A percentile compares a stretch with the other conserved stretches of the same genome.
phyloP scores from a whole-genome alignment of 2,113 vertebrate species.

The Vidua macroura region DNA sequence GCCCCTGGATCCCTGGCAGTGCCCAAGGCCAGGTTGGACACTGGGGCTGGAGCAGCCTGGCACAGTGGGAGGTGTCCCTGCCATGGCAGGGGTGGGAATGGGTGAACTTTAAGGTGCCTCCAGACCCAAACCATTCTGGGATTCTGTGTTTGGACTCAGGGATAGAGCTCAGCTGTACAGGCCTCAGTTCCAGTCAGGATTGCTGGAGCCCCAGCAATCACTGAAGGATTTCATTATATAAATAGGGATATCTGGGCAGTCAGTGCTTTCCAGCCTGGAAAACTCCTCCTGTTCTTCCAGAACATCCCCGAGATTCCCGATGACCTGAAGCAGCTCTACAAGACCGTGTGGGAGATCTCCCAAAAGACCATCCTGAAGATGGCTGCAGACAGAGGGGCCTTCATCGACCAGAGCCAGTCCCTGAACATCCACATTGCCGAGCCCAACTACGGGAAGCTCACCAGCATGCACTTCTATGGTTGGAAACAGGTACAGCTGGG shows the following conservation, averaged over 20 bases:
- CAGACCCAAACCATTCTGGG: no score
- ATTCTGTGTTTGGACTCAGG: background rate
- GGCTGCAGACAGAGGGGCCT: constrained; percentile 92
- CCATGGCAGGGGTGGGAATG: background rate
- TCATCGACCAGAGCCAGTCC: constrained; percentile 97
- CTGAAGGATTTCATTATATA: background rate
- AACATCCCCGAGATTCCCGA: constrained; percentile 83
- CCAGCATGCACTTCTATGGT: constrained; percentile 98
- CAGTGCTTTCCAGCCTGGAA: background rate
- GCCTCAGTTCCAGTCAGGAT: background rate
- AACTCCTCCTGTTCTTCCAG: constrained; percentile 26
- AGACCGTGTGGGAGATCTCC: constrained; percentile 98
- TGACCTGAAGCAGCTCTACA: constrained; percentile 93
- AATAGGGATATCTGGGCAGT: rapidly evolving
- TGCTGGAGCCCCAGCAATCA: background rate
- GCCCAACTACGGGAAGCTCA: constrained; percentile 96
- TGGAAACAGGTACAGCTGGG: constrained; percentile 89
- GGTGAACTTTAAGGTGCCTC: background rate
- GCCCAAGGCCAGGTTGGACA: background rate
- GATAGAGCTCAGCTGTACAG: background rate
- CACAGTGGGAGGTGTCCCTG: background rate
- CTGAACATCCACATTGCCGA: constrained; percentile 97
- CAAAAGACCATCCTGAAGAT: constrained; percentile 93
- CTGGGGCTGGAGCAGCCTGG: background rate
- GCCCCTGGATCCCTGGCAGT: background rate